These are phyloP conservation scores for Donacobius atricapilla DNA, from an alignment of 2,113 vertebrate species.

Conservation along the genomic window DNA sequence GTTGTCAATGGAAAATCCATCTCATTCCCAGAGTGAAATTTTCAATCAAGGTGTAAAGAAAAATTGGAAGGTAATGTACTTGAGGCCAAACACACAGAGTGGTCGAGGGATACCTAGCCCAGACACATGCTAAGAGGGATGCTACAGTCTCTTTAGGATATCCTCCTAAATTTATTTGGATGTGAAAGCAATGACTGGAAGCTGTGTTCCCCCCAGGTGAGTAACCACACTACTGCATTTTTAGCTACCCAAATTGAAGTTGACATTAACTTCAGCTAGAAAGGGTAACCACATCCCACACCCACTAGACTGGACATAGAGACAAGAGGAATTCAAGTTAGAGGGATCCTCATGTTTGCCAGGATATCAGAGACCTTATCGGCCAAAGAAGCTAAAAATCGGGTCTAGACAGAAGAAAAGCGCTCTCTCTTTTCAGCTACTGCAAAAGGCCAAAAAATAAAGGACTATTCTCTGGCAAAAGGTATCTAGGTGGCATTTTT, in stretches of 20 bases:
- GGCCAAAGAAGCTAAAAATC: background rate
- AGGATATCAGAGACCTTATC: background rate
- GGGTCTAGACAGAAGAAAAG: background rate
- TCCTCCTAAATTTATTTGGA: background rate
- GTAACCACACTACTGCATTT: background rate
- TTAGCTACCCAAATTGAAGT: background rate
- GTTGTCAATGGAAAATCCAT: background rate
- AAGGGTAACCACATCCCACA: background rate
- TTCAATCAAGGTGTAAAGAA: background rate
- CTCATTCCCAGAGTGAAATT: background rate
- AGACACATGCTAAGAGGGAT: background rate
- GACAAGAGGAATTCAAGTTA: background rate
- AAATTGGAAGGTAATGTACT: background rate
- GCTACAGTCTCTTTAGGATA: background rate
- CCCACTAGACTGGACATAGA: background rate
- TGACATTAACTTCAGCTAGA: background rate
- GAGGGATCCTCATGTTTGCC: background rate
- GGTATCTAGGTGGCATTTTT: background rate
- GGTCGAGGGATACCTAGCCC: rapidly evolving
- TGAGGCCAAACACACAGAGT: background rate
- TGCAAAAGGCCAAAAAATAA: background rate
- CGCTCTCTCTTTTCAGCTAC: background rate
- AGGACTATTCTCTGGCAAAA: background rate
- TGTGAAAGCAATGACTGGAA: background rate
- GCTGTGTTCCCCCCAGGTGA: background rate